Evolutionary conservation across 2,113 vertebrate genomes (phyloP), one percentile per base, ranked within the genome.

Genomic region (Phocoena phocoena): DNA sequence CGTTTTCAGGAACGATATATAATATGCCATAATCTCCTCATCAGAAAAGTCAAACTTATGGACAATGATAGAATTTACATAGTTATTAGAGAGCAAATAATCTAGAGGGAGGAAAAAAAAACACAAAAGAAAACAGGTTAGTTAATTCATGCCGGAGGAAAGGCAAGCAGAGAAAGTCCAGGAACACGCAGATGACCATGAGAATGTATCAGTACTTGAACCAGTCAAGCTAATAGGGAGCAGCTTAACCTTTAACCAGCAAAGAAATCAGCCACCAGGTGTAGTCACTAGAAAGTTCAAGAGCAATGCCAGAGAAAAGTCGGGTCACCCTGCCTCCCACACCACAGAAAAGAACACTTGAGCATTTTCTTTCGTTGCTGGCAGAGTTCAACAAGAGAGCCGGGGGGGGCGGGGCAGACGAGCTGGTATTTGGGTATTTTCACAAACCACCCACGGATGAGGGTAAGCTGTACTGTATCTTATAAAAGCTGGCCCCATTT

Each of bases 1-100:
- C 0, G 99, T 99, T 98, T 99, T 99, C 98, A 99, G 98, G 98
- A 99, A 99, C 14, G 99, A 99, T 98, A 99, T 99, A 38, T 99
- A 99, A 98, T 99, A 99, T 1, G 99, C 99, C 99, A 99, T 99
- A 85, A 99, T 99, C 98, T 99, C 99, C 95, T 99, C 99, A 38
- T 99, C 99, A 1, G 99, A 99, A 97, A 99, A 99, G 98, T 99
- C 99, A 98, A 99, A 99, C 92, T 99, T 99, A 98, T 99, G 99
- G 85, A 99, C 99, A 63, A 99, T 99, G 97, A 99, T 99, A 83
- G 99, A 99, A 98, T 99, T 99, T 68, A 99, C 99, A 23, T 99
- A 99, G 98, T 99, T 99, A 98, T 99, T 99, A 18, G 99, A 99
- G 76, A 99, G 98, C 93, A 99, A 98, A 95, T 99, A 99, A 98